Conservation (phyloP, 2,888 invertebrate species). For the Platynereis dumerilii region DNA sequence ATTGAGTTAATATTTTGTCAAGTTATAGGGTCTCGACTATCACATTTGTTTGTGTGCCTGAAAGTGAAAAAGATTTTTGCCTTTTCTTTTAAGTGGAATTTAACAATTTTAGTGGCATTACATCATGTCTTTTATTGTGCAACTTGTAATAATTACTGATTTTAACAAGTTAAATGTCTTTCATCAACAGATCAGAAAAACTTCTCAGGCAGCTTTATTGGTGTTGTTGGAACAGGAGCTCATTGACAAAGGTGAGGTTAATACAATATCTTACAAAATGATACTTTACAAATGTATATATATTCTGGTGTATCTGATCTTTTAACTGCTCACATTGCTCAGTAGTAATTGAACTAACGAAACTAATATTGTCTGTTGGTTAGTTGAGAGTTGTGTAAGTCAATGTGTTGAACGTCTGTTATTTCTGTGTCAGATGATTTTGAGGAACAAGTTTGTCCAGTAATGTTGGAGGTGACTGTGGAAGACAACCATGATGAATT, state of each 20-base stretch:
- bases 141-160: too few relatives aligned
- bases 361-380: background rate
- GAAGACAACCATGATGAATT: slow-evolving; percentile 68
- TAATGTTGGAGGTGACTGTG: slow-evolving; percentile 69
- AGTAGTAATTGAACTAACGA: background rate
- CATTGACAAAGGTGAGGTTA: slow-evolving; percentile 30
- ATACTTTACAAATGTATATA: too few relatives aligned
- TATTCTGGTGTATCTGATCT: background rate
- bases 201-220: slow-evolving; percentile 71
- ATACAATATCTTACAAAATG: too few relatives aligned
- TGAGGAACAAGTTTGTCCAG: slow-evolving; percentile 72
- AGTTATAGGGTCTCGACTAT: too few relatives aligned
- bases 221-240: slow-evolving; percentile 73
- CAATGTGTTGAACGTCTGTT: background rate
- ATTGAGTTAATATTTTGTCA: too few relatives aligned
- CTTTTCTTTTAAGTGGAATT: too few relatives aligned
- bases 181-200: slow-evolving; percentile 70
- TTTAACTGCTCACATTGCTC: background rate
- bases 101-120: too few relatives aligned
- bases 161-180: too few relatives aligned
- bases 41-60: too few relatives aligned
- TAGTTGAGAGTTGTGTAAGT: too few relatives aligned
- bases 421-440: slow-evolving; percentile 64
- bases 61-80: too few relatives aligned
- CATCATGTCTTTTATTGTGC: too few relatives aligned